Base-by-base conservation (phyloP, 2,797 vertebrate species). In the Aldrovandia affinis region DNA sequence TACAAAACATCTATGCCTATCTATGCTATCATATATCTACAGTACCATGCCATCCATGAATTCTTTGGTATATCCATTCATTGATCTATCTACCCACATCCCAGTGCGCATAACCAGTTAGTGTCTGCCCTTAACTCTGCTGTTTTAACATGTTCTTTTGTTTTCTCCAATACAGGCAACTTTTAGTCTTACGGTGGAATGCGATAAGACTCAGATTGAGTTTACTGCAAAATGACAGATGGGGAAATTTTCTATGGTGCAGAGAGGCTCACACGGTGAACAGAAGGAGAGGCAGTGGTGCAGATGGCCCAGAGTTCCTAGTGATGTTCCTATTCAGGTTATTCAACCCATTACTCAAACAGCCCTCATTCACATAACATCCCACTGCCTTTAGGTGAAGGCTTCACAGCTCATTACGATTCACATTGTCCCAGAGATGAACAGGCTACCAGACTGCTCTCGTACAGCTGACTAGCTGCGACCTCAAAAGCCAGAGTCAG, bases 181-280 rank as follows among this genome's bases (percentile, higher is more conserved):
- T 0, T 77, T 77, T 3, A 47, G 39, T 47, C 73, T 47, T 44
- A 47, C 20, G 25, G 42, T 25, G 47, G 39, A 47, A 44, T 14
- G 22, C 25, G 42, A 3, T 47, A 77, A 77, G 42, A n/a, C 25
- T 77, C 22, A 44, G 9, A n/a, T 47, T n/a, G 73, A 47, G 42
- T n/a, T 2, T 44, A n/a, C n/a, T 15, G 73, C 47, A 77, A 47
- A 77, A 77, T 44, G 73, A 77, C 73, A 77, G 73, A 44, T 77
- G 73, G 73, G 68, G 10, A 77, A 77, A 77, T 42, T 44, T 77
- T 77, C 39, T 44, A 20, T 47, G 73, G 9, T 22, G 39, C 44
- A 75, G 70, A 70, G 4, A 68, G 30, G 30, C 63, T 68, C 63
- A 70, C 36, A 70, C 20, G n/a, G 30, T 4, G n/a, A 70, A 33